Evolutionary conservation across 2,888 invertebrate genomes (phyloP), one percentile per base, ranked within the genome.

Genomic region (Scrobipalpa costella): DNA sequence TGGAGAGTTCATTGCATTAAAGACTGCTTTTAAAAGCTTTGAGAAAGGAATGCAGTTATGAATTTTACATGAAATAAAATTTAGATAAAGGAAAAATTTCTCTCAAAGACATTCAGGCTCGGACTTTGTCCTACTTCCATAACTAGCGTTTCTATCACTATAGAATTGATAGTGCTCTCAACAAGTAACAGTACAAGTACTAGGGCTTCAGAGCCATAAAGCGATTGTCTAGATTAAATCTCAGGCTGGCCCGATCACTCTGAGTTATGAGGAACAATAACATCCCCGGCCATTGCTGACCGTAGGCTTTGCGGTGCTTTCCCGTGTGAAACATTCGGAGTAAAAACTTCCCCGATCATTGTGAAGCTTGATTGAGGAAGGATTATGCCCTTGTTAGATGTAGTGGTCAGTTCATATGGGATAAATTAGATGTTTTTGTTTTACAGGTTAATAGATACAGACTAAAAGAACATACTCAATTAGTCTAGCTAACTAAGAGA

Each of bases 191-290:
- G 55, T 55, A 55, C 52, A 9, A 21, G 52, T 52, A 52, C 55
- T 27, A 55, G 55, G 55, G 33, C 7, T 33, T 55, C 33, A 55
- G 27, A 33, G 55, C 33, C 11, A 33, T 55, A 33, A 55, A 33
- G 57, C 36, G 38, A 34, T 57, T 57, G 38, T 57, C 57, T 36
- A 57, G 57, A 57, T 38, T 57, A 34, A 57, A 57, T 57, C 57
- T 57, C 34, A 38, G 36, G 15, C 36, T 17, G 21, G 36, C n/a
- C 17, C 36, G 57, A 57, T 57, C 57, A 40, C n/a, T 27, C 44
- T 60, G 47, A 60, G 60, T 60, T 60, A 60, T 47, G 47, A 17
- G 44, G 49, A 47, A 49, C 47, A 60, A 60, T 60, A 60, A 27
- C 17, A 60, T 49, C n/a, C 19, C 15, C 17, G 60, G 47, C 7